Evolutionary conservation across 2,797 vertebrate genomes (phyloP), one percentile per base, ranked within the genome.

Genomic region (Labeo calbasu): DNA sequence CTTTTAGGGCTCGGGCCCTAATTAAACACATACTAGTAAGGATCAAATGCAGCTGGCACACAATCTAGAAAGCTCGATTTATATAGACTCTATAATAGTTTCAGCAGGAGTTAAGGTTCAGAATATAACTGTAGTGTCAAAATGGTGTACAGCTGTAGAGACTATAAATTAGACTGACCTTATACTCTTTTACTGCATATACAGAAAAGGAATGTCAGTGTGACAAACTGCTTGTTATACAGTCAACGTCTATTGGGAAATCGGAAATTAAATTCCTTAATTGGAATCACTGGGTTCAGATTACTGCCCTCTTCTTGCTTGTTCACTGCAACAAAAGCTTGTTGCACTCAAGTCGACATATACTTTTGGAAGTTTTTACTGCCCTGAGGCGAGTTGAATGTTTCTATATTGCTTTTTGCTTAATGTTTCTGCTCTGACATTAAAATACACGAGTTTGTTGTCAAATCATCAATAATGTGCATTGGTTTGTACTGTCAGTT

Each of bases 271-370:
- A 91, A 89, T 91, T 91, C 61, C 85, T 90, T 93, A 94, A 95
- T 93, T 94, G 87, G 90, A 94, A 90, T 95, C 95, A 95, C 92
- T 81, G 61, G 86, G 79, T 90, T 77, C 79, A 73, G 50, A 93
- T 95, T 95, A 94, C 2, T 36, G 87, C 79, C 84, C 83, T 87
- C 78, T 71, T 80, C 91, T 86, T 88, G 81, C 90, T 88, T 90
- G 84, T 88, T 80, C 84, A 19, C 82, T 69, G 25, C 83, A 75
- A 84, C 85, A 53, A 48, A 77, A 89, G 83, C 78, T 84, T 89
- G 82, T 80, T 79, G 85, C 63, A 61, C 87, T 87, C 75, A 84
- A 79, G 83, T 85, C 89, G 57, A 88, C 86, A 71, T 87, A 90
- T 28, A 86, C 86, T 84, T 89, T 36, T 82, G 21, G 21, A 84